Evolutionary conservation across 2,888 invertebrate genomes (phyloP).

Genomic region (Brachycybe producta): DNA sequence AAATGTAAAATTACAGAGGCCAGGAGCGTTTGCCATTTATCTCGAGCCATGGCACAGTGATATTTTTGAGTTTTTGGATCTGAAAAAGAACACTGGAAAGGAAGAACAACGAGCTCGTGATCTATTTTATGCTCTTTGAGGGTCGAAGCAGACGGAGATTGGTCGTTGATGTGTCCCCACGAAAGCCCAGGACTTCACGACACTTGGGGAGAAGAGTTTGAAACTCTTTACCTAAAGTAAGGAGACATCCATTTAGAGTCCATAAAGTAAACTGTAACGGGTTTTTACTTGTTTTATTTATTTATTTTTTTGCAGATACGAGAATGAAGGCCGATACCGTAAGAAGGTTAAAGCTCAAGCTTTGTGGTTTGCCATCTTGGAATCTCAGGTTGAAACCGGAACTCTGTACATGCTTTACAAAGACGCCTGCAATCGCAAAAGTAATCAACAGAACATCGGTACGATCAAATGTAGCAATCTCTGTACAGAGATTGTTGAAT

Average conservation of each 20-base stretch:
- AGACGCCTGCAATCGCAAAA: constrained; percentile 91
- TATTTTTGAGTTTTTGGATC: constrained; percentile 83
- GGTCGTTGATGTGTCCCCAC: constrained; percentile 96
- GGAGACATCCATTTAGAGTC: constrained; percentile 11
- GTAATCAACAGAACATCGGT: constrained; percentile 94
- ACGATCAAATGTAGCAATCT: constrained; percentile 96
- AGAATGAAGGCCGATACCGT: constrained; percentile 55
- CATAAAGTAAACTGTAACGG: neutral
- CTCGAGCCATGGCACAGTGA: constrained; percentile 99
- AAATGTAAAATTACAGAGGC: constrained; percentile 43
- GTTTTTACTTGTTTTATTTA: constrained; percentile 15
- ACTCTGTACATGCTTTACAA: constrained; percentile 95
- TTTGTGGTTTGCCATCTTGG: constrained; percentile 86
- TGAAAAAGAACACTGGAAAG: constrained; percentile 88
- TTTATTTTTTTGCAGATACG: constrained; percentile 50
- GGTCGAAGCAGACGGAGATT: constrained; percentile 65
- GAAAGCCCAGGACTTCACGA: constrained; percentile 81
- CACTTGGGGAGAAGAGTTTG: constrained; percentile 91
- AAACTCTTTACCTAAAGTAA: constrained; percentile 62
- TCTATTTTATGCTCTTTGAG: constrained; percentile 92
- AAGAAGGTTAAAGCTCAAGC: constrained; percentile 61
- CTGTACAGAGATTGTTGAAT: constrained; percentile 96
- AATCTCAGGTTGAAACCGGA: constrained; percentile 93
- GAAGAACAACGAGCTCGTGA: constrained; percentile 90
- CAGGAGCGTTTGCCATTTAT: constrained; percentile 95